Conservation (phyloP, 2,113 vertebrate genomes). For the Atherinomorus stipes region DNA sequence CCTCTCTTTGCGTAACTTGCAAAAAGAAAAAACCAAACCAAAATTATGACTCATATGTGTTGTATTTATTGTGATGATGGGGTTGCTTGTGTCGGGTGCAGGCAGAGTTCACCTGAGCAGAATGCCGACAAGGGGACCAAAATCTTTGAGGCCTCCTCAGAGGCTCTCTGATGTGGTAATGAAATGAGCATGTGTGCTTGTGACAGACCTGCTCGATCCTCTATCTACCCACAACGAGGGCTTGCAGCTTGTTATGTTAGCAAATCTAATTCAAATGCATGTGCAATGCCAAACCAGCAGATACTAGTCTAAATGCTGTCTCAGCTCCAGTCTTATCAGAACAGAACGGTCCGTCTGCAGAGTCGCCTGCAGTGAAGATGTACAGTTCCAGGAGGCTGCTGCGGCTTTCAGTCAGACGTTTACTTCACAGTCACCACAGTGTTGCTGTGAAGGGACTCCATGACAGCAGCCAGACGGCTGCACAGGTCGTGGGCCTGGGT, state of each 20-base stretch:
- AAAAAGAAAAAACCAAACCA: no score
- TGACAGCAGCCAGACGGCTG: constrained; percentile 92
- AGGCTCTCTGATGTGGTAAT: not conserved
- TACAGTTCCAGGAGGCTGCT: not conserved
- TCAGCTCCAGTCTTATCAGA: not conserved
- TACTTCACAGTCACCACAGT: constrained; percentile 88
- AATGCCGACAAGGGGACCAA: not conserved
- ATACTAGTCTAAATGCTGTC: not conserved
- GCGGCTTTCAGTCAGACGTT: constrained; percentile 13
- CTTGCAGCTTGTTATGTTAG: constrained; percentile 2
- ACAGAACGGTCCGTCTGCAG: not conserved
- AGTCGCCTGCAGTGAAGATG: constrained; percentile 3
- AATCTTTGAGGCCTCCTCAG: not conserved
- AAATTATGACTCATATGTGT: not conserved
- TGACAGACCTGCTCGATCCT: not conserved
- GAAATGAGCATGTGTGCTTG: not conserved
- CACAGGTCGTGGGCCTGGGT: constrained; percentile 93
- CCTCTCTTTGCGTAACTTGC: constrained; percentile 4
- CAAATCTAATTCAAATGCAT: constrained; percentile 2
- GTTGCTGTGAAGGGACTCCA: constrained; percentile 94
- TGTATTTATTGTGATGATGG: not conserved
- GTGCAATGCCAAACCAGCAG: constrained; percentile 23
- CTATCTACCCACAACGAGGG: not conserved
- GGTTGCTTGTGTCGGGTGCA: not conserved
- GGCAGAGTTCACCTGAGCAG: not conserved